These are phyloP conservation scores for Brachionus sp. DNA, from an alignment of 1,140 invertebrate species.

Conservation along the genomic window DNA sequence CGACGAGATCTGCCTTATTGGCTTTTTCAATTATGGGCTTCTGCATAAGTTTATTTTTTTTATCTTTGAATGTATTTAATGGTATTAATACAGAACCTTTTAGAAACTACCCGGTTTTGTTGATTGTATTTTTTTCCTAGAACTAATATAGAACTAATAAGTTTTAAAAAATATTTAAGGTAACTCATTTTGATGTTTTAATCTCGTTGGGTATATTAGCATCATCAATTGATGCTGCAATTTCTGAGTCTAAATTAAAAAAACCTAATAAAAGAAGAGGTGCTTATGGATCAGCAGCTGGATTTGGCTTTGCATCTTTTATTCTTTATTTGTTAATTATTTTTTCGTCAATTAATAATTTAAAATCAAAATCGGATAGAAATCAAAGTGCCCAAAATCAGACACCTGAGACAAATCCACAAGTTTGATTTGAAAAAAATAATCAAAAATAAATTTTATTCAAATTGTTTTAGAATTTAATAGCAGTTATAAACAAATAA, in stretches of 20 bases:
- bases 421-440: too few species aligned
- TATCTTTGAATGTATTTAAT: not conserved
- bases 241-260: not conserved
- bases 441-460: too few species aligned
- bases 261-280: not conserved
- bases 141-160: not conserved
- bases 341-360: not conserved
- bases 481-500: too few species aligned
- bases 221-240: not conserved
- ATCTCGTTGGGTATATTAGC: not conserved
- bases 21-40: not conserved
- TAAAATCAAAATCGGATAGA: not conserved
- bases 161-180: not conserved
- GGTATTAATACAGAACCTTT: not conserved
- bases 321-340: not conserved
- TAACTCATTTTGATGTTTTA: not conserved
- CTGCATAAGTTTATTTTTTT: not conserved
- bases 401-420: too few species aligned
- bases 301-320: not conserved
- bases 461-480: too few species aligned
- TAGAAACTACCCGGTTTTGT: not conserved
- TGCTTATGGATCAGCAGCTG: not conserved
- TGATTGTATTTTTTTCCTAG: not conserved
- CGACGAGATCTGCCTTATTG: not conserved
- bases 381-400: not conserved